Percentiles rank a stretch among this genome's conserved stretches.
These are phyloP conservation scores for Torymus aiolomorphi DNA, from an alignment of 2,888 invertebrate species.

Conservation along the genomic window DNA sequence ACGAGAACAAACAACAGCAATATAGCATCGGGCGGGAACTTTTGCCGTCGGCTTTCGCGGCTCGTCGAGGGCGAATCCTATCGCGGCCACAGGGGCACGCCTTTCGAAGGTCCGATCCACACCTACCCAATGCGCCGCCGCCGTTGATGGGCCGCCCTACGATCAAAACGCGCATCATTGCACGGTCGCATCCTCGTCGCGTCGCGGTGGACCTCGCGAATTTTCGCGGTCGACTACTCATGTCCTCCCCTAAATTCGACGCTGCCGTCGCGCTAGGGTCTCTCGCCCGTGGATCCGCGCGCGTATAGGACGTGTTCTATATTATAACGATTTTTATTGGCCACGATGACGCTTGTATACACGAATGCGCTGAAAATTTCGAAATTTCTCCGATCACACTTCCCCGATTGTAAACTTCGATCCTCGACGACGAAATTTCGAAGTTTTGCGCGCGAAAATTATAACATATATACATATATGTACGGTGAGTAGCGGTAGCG, in stretches of 20 bases:
- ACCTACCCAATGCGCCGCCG: constrained; percentile 46
- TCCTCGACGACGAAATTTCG: constrained; percentile 30
- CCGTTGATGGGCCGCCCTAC: constrained; percentile 10
- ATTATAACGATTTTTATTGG: too few relatives aligned
- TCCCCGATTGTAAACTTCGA: constrained; percentile 44
- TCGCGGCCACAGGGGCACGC: constrained; percentile 26
- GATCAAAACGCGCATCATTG: too few relatives aligned
- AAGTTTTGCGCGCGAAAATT: neutral
- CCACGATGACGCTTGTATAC: too few relatives aligned
- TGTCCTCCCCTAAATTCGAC: constrained; percentile 42
- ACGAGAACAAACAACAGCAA: too few relatives aligned
- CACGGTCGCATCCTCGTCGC: constrained; percentile 13
- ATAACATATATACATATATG: neutral
- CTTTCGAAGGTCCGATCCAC: constrained; percentile 46
- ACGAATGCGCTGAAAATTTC: constrained; percentile 18
- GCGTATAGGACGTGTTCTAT: too few relatives aligned
- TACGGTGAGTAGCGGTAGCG: neutral
- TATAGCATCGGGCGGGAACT: too few relatives aligned
- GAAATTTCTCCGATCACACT: constrained; percentile 32
- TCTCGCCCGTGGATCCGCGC: constrained; percentile 18
- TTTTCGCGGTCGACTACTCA: constrained; percentile 38
- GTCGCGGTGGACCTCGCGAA: constrained; percentile 30
- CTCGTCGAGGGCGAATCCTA: constrained; percentile 29
- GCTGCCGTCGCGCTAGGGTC: neutral
- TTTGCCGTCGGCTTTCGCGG: constrained; percentile 17